phyloP scores from a whole-genome alignment of 2,797 vertebrate species.

The Florisuga fusca region DNA sequence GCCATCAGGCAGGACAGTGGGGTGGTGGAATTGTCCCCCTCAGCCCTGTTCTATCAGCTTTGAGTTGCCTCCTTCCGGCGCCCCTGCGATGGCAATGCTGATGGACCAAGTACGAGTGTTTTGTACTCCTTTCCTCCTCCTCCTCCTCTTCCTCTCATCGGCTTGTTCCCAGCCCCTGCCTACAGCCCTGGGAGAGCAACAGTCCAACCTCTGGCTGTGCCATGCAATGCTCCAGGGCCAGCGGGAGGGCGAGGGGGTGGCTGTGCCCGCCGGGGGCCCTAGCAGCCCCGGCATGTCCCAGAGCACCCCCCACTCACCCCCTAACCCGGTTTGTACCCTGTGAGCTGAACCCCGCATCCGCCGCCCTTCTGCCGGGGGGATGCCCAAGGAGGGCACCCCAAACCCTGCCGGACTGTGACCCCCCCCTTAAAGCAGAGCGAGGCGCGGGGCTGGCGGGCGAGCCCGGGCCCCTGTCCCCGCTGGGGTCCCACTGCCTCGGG shows the following conservation, averaged over 20 bases:
- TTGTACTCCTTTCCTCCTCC: slow-evolving; percentile 73
- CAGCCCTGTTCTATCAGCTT: slow-evolving; percentile 80
- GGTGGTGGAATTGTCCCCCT: slow-evolving; percentile 37
- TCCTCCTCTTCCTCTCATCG: slow-evolving; percentile 81
- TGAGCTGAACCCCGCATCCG: neutral
- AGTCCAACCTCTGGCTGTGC: slow-evolving; percentile 92
- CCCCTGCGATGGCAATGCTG: slow-evolving; percentile 79
- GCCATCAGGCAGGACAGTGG: neutral
- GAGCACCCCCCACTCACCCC: neutral
- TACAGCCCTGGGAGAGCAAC: slow-evolving; percentile 83
- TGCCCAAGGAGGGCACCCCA: neutral
- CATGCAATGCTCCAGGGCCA: slow-evolving; percentile 88
- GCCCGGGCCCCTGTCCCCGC: rapidly evolving
- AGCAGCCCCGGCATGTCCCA: neutral
- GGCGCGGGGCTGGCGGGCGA: neutral
- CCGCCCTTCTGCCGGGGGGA: neutral
- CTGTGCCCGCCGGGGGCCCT: neutral
- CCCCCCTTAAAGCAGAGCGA: neutral
- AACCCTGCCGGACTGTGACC: neutral
- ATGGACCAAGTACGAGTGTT: slow-evolving; percentile 75
- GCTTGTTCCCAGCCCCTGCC: slow-evolving; percentile 89
- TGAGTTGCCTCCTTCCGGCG: slow-evolving; percentile 80
- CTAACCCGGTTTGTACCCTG: neutral
- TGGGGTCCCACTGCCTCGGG: neutral
- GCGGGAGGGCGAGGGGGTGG: slow-evolving; percentile 24